These are phyloP conservation scores for Semotilus atromaculatus DNA, from an alignment of 2,797 vertebrate species.

Conservation along the genomic window DNA sequence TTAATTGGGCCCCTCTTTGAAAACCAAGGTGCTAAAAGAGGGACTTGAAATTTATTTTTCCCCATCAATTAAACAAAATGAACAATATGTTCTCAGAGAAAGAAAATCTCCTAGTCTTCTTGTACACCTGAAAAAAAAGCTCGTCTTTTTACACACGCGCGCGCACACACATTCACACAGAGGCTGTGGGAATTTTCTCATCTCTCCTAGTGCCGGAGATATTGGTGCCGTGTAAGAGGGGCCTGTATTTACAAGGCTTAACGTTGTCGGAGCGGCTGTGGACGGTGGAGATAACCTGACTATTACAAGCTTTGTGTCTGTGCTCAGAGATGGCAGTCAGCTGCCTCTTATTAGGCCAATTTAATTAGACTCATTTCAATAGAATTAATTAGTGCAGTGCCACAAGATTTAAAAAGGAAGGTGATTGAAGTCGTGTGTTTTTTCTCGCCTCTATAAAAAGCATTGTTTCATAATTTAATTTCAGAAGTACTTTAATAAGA, in stretches of 20 bases:
- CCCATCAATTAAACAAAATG: constrained; percentile 63
- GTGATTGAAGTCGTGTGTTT: constrained; percentile 71
- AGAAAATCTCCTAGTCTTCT: constrained; percentile 57
- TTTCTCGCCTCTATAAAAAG: constrained; percentile 64
- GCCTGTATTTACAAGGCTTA: constrained; percentile 67
- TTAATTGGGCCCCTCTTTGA: constrained; percentile 79
- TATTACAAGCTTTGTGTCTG: constrained; percentile 67
- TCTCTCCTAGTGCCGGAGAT: constrained; percentile 49
- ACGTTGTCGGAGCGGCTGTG: constrained; percentile 63
- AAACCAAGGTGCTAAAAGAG: constrained; percentile 78
- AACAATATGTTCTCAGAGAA: constrained; percentile 59
- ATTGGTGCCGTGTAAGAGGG: constrained; percentile 55
- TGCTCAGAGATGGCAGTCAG: constrained; percentile 64
- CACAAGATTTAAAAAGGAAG: constrained; percentile 70
- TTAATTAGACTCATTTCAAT: constrained; percentile 78
- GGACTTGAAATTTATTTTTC: constrained; percentile 64
- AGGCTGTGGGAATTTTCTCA: constrained; percentile 56
- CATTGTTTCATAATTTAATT: constrained; percentile 73
- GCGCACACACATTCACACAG: constrained; percentile 6
- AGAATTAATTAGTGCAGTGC: constrained; percentile 75
- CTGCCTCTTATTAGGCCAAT: constrained; percentile 74
- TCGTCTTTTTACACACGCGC: constrained; percentile 30
- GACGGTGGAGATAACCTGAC: constrained; percentile 67
- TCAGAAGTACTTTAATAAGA: constrained; percentile 71
- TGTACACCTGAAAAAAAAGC: constrained; percentile 57